These are phyloP conservation scores for Maccullochella peelii DNA, from an alignment of 2,113 vertebrate genomes.

Conservation along the genomic window DNA sequence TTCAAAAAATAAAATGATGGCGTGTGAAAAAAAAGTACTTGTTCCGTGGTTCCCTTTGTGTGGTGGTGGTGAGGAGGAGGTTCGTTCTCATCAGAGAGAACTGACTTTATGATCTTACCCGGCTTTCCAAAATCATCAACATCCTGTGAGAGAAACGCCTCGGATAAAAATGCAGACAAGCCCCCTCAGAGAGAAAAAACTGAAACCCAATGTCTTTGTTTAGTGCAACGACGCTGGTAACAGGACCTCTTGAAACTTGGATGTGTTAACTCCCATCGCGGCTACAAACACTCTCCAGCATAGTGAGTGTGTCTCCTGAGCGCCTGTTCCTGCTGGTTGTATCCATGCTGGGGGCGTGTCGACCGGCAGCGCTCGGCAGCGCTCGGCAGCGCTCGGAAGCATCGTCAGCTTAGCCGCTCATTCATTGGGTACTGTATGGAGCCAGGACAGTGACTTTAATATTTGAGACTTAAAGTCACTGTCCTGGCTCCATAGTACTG, in stretches of 20 bases:
- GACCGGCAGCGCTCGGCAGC: constrained; percentile 73
- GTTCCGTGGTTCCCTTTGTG: constrained; percentile 85
- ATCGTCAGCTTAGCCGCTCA: constrained; percentile 73
- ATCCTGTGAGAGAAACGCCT: constrained; percentile 81
- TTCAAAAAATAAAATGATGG: constrained; percentile 72
- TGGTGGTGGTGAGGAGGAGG: constrained; percentile 77
- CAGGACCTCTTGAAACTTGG: constrained; percentile 78
- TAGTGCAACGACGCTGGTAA: constrained; percentile 63
- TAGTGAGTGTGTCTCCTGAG: constrained; percentile 81
- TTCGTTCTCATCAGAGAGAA: constrained; percentile 82
- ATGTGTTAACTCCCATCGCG: constrained; percentile 84
- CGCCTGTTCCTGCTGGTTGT: constrained; percentile 80
- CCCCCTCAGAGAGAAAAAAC: constrained; percentile 5
- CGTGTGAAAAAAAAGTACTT: constrained; percentile 71
- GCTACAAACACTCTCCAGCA: constrained; percentile 74
- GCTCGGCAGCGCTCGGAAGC: constrained; percentile 73
- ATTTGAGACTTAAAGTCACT: too few relatives aligned
- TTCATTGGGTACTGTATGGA: constrained; percentile 84
- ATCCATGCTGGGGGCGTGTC: constrained; percentile 88
- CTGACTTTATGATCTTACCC: constrained; percentile 84
- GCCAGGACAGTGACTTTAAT: too few relatives aligned
- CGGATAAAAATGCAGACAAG: constrained; percentile 66
- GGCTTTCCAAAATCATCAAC: constrained; percentile 82
- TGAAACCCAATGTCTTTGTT: constrained; percentile 59
- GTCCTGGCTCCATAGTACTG: too few relatives aligned